Evolutionary conservation across 2,888 invertebrate species (phyloP), one percentile per base, ranked within the genome.

Genomic region (Xanthorhoe spadicearia): DNA sequence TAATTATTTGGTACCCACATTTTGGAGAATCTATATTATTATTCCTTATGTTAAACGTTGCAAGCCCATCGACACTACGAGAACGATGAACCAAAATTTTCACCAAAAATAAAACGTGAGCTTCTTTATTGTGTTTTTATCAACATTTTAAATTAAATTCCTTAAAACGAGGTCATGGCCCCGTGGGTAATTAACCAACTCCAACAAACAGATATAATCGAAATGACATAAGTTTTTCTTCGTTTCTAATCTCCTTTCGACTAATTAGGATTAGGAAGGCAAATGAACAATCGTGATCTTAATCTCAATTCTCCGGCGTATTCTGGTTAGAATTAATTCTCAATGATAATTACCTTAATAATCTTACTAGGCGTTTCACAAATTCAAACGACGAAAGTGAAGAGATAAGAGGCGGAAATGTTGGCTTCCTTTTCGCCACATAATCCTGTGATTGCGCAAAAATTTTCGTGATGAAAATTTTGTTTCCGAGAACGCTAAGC

Each of bases 211-310:
- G 75, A 79, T 79, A 79, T 71, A 70, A 74, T 66, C 68, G 61
- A 68, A 68, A 73, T 78, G 73, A 78, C 73, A 79, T 76, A 75
- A 76, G 72, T 77, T 76, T 76, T 67, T 70, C 68, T 75, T 73
- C 75, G 72, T 50, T 68, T 69, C 69, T 68, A 70, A 70, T 71
- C 70, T 75, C 63, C 71, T 76, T 76, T 74, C 75, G 75, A 80
- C 78, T 84, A 85, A 86, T 86, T 83, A 85, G 84, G 81, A 85
- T 83, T 82, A 82, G 77, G 78, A 79, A 77, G 74, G 79, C 75
- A 78, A 82, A 74, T 78, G 80, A 84, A 85, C 85, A 84, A 84
- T 83, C 73, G 76, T 77, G 83, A 84, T 86, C 74, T 61, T 82
- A 82, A 86, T 87, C 86, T 83, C 65, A 75, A 74, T 76, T 72